Percentiles rank a stretch among this genome's conserved stretches.
These are phyloP conservation scores for Drosophila arizonae DNA, from an alignment of 1,140 invertebrate genomes.

Conservation along the genomic window DNA sequence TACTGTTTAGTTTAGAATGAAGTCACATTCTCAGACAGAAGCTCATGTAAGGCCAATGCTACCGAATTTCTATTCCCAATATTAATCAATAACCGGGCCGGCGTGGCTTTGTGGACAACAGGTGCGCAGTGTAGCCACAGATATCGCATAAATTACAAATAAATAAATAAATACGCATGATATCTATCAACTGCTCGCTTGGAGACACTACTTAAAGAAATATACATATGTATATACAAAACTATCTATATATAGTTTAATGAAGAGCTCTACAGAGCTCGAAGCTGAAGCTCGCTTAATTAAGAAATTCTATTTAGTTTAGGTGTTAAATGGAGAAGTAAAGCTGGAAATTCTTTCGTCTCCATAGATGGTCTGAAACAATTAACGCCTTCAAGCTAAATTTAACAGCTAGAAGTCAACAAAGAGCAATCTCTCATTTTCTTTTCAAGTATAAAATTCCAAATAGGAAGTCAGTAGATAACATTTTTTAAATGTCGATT, in stretches of 20 bases:
- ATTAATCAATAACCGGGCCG: constrained; percentile 6
- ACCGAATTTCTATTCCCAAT: neutral
- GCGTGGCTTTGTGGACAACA: constrained; percentile 2
- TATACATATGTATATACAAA: too few species aligned
- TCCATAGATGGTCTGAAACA: constrained; percentile 20
- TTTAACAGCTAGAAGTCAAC: constrained; percentile 23
- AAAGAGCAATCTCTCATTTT: constrained; percentile 2
- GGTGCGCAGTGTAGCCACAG: constrained; percentile 31
- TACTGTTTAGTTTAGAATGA: constrained; percentile 4
- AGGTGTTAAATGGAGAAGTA: constrained; percentile 5
- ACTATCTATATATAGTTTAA: neutral
- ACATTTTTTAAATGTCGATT: neutral
- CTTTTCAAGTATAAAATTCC: neutral
- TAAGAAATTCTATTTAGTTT: constrained; percentile 19
- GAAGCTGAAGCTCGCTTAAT: constrained; percentile 7
- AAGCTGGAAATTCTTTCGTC: neutral
- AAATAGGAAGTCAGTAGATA: constrained; percentile 18
- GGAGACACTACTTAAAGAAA: too few species aligned
- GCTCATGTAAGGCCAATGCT: neutral
- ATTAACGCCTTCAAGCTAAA: constrained; percentile 47
- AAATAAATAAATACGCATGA: constrained; percentile 27
- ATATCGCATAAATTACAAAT: constrained; percentile 1
- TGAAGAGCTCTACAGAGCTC: neutral
- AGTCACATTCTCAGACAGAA: neutral
- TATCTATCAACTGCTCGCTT: neutral